Conservation (phyloP, 2,113 vertebrate genomes). For the Thunnus maccoyii region DNA sequence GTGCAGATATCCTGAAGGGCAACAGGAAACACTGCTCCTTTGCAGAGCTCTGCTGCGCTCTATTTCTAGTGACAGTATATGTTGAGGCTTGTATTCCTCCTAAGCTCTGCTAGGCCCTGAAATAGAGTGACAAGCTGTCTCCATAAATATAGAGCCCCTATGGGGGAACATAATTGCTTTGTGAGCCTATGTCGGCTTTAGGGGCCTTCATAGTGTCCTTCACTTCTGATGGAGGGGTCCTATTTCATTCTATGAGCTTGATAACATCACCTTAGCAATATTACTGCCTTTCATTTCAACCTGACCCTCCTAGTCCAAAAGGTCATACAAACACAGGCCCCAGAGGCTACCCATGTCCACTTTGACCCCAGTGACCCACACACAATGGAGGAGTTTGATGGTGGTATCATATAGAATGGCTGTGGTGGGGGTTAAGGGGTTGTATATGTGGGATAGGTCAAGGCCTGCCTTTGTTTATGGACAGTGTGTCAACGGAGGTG, state of each 20-base stretch:
- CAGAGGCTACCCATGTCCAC: conserved; percentile 9
- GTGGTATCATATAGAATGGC: conserved; percentile 6
- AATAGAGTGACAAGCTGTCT: conserved; percentile 83
- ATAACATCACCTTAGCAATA: conserved; percentile 17
- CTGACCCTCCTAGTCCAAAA: conserved; percentile 17
- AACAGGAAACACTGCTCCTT: conserved; percentile 36
- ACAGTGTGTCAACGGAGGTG: conserved; percentile 30
- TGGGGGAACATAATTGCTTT: conserved; percentile 76
- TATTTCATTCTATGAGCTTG: conserved; percentile 2
- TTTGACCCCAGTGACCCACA: conserved; percentile 47
- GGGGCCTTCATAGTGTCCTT: conserved; percentile 60
- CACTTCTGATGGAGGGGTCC: conserved; percentile 36
- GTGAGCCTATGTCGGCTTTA: conserved; percentile 58
- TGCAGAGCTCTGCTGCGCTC: conserved; percentile 54
- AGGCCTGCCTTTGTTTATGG: conserved; percentile 67
- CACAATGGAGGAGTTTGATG: conserved; percentile 10
- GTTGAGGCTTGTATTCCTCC: conserved; percentile 64
- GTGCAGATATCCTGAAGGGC: conserved; percentile 60
- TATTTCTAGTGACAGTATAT: conserved; percentile 75
- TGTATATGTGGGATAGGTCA: conserved; percentile 54
- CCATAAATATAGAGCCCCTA: conserved; percentile 81
- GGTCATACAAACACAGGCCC: conserved; percentile 9
- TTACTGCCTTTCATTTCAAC: conserved; percentile 33
- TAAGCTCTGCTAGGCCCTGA: conserved; percentile 74
- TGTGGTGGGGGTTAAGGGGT: not conserved